Evolutionary conservation across 2,113 vertebrate genomes (phyloP), one percentile per base, ranked within the genome.

Genomic region (Microcebus ravelobensis): DNA sequence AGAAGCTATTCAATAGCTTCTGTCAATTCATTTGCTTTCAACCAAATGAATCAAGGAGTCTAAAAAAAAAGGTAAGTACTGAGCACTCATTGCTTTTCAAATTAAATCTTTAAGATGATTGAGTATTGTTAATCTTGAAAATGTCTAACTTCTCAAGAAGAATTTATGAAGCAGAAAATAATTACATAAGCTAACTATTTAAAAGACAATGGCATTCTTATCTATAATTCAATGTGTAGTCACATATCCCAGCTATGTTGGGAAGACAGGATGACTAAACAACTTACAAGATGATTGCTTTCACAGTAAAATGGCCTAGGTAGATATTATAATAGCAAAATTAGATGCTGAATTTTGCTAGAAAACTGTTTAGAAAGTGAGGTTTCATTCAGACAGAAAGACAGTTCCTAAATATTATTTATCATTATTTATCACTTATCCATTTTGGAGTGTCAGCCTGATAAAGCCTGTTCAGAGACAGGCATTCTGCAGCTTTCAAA

Each of bases 121-220:
- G 73, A 79, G 52, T 52, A 71, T 70, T 45, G 65, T 88, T 55
- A 50, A 81, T 85, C 59, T 81, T 65, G 45, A 88, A 95, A 91
- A 76, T 36, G 42, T 71, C 34, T 79, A 34, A 59, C 52, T 87
- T 90, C 52, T 92, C 25, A 86, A 68, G 31, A 76, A 68, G 36
- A 92, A 50, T 42, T 65, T 57, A 87, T 17, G 34, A 96, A 90
- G 45, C 34, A 36, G 70, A 73, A 90, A 90, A 90, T 71, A 48
- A 81, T 10, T 31, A 21, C 27, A 57, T 57, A 57, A 57, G 31
- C 14, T 55, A 86, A 70, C 9, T 21, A 81, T 21, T 86, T 34
- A 81, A 86, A 67, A 81, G 45, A 42, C 10, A 74, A 63, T 20
- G 1, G 5, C 25, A 31, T 5, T 13, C 70, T 39, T 7, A 10